Conservation (phyloP, 2,888 invertebrate genomes). For the Dicyrtoma fusca region DNA sequence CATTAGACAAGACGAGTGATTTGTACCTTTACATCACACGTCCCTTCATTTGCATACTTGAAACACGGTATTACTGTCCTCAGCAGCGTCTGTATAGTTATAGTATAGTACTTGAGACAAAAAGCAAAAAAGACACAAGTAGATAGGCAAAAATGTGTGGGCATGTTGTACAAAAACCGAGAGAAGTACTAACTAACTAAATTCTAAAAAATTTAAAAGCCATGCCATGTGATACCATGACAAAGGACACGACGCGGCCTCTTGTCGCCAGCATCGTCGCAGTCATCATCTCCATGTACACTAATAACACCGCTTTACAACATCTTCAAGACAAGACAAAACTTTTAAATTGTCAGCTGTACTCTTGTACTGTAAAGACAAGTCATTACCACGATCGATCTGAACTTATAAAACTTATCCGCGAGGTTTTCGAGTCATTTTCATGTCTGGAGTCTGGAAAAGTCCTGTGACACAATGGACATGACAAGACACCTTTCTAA, state of each 20-base stretch:
- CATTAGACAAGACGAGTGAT: slow-evolving; percentile 21
- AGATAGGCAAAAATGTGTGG: neutral
- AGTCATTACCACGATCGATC: neutral
- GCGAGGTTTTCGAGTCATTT: neutral
- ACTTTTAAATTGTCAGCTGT: slow-evolving; percentile 22
- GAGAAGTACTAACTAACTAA: neutral
- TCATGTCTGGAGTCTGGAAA: neutral
- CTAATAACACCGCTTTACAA: neutral
- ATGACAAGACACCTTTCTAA: too few relatives aligned
- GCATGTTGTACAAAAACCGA: slow-evolving; percentile 6
- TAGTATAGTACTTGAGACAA: too few relatives aligned
- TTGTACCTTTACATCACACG: neutral
- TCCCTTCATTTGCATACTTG: slow-evolving; percentile 17
- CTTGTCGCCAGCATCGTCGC: too few relatives aligned
- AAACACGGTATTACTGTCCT: neutral
- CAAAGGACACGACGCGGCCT: too few relatives aligned
- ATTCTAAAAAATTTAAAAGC: too few relatives aligned
- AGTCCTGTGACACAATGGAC: too few relatives aligned
- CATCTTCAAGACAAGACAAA: slow-evolving; percentile 15
- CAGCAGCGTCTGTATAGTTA: too few relatives aligned
- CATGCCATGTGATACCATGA: too few relatives aligned
- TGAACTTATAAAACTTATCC: slow-evolving; percentile 8
- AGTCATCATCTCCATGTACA: too few relatives aligned
- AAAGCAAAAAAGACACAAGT: neutral
- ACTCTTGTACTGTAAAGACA: slow-evolving; percentile 9